Evolutionary conservation across 2,797 vertebrate species (phyloP).

Genomic region (Pygocentrus nattereri): DNA sequence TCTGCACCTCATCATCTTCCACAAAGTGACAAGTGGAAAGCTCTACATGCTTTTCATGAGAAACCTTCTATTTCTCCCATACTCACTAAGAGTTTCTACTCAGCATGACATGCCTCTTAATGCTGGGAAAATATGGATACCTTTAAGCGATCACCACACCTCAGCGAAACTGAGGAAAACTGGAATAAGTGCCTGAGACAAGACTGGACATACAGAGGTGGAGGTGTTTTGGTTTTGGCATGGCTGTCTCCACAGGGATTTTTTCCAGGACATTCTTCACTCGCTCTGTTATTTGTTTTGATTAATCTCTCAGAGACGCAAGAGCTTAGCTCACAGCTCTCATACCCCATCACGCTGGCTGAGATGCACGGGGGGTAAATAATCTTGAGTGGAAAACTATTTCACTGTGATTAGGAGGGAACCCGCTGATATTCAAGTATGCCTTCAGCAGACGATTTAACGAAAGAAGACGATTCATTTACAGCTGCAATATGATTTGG

Average conservation of each 20-base stretch:
- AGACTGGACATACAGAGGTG: conserved; percentile 58
- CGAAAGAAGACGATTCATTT: not conserved
- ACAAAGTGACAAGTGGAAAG: conserved; percentile 42
- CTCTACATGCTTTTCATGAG: conserved; percentile 10
- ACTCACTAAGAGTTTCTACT: conserved; percentile 37
- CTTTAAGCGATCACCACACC: conserved; percentile 43
- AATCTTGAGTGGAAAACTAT: conserved; percentile 28
- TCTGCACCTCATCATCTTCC: conserved; percentile 26
- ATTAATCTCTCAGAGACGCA: conserved; percentile 49
- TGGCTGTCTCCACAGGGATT: conserved; percentile 56
- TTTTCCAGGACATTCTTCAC: conserved; percentile 60
- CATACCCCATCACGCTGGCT: conserved; percentile 34
- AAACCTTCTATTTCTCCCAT: not conserved
- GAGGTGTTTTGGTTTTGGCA: conserved; percentile 57
- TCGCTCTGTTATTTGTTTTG: conserved; percentile 62
- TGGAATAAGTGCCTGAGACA: conserved; percentile 47
- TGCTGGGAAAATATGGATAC: conserved; percentile 35
- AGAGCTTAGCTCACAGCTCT: conserved; percentile 41
- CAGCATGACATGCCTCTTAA: conserved; percentile 27
- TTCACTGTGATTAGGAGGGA: not conserved
- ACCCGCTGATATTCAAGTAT: not conserved
- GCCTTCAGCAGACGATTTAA: conserved; percentile 17
- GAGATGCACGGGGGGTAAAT: conserved; percentile 20
- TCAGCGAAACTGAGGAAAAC: conserved; percentile 28
- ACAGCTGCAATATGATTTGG: not conserved